A percentile compares a stretch with the other conserved stretches of the same genome.
Conservation (phyloP, 2,113 vertebrate genomes). For the Sorex fumeus region DNA sequence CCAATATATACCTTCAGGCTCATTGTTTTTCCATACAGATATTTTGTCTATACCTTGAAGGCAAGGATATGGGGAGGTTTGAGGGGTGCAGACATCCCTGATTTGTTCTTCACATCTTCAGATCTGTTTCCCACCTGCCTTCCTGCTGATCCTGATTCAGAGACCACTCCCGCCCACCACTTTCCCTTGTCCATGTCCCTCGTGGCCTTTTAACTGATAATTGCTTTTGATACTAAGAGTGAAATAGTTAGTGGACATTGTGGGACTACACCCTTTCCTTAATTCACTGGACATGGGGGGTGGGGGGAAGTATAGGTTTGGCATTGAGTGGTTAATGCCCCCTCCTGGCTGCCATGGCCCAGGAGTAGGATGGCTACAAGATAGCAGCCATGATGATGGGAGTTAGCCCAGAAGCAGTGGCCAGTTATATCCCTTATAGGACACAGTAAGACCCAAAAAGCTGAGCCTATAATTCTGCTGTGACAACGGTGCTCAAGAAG, state of each 20-base stretch:
- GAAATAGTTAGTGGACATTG: background rate
- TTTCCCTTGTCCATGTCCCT: too few species aligned
- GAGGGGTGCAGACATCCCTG: background rate
- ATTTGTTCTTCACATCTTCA: background rate
- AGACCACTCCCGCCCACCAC: background rate
- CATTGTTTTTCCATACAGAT: background rate
- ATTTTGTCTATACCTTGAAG: background rate
- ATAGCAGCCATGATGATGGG: background rate
- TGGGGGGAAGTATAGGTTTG: background rate
- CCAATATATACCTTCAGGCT: slow-evolving; percentile 31
- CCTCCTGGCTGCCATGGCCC: slow-evolving; percentile 13
- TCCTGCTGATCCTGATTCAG: slow-evolving; percentile 1
- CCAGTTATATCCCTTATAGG: background rate
- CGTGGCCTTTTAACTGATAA: slow-evolving; percentile 39
- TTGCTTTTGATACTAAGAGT: slow-evolving; percentile 40
- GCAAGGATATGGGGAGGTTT: too few species aligned
- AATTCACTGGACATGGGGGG: background rate
- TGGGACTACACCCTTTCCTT: background rate
- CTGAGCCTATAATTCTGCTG: slow-evolving; percentile 57
- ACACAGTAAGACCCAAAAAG: background rate
- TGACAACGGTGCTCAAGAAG: slow-evolving; percentile 62
- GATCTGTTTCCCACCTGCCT: background rate
- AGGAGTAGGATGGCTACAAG: background rate
- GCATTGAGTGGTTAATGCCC: background rate
- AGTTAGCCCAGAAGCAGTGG: background rate